Percentiles rank a stretch among this genome's conserved stretches.
phyloP scores from a whole-genome alignment of 2,888 invertebrate genomes.

The Malthinus flaveolus region DNA sequence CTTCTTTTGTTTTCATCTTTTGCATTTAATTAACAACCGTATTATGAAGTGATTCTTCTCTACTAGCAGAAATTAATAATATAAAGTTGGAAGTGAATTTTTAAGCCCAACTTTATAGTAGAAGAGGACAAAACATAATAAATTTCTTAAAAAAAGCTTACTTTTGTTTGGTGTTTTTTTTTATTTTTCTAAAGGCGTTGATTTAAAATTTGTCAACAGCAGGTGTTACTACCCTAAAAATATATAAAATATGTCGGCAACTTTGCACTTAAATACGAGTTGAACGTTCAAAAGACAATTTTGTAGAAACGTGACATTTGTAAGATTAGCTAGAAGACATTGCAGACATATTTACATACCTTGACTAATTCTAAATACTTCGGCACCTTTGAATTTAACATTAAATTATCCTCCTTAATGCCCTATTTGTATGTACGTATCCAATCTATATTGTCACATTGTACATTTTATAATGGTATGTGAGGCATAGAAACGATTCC shows the following conservation, averaged over 20 bases:
- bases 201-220: slow-evolving; percentile 1
- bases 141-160: no score
- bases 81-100: no score
- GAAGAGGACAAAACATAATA: no score
- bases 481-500: no score
- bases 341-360: slow-evolving; percentile 9
- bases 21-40: no score
- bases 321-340: not conserved
- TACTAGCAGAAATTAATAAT: no score
- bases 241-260: slow-evolving; percentile 3
- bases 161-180: no score
- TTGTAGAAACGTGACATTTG: slow-evolving; percentile 9
- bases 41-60: no score
- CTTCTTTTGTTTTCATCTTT: no score
- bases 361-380: slow-evolving; percentile 9
- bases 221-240: slow-evolving; percentile 1
- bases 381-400: slow-evolving; percentile 15
- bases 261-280: slow-evolving; percentile 2
- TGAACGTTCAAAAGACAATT: slow-evolving; percentile 6
- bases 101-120: no score
- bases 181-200: not conserved
- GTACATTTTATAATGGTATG: no score
- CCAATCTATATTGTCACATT: no score
- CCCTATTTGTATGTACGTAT: not conserved
- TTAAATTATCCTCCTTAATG: not conserved